These are phyloP conservation scores for Capromys pilorides DNA, from an alignment of 2,797 vertebrate species.

Conservation along the genomic window DNA sequence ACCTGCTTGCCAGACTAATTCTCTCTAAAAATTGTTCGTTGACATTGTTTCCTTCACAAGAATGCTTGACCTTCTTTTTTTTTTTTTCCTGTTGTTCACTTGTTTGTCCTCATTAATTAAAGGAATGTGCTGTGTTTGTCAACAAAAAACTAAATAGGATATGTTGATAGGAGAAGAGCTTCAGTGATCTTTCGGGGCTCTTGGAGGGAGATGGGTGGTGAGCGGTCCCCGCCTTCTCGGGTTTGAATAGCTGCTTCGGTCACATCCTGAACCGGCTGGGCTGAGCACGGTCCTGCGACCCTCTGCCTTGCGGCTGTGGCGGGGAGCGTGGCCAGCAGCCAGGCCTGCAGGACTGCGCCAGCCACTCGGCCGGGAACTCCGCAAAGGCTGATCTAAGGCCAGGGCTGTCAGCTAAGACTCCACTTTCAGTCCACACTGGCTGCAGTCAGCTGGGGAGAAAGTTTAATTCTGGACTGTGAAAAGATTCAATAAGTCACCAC, in stretches of 20 bases:
- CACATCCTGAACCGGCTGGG: constrained; percentile 58
- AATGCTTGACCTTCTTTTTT: neutral
- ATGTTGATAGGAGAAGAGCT: constrained; percentile 50
- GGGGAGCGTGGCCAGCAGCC: neutral
- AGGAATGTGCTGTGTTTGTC: constrained; percentile 65
- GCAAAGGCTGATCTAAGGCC: constrained; percentile 75
- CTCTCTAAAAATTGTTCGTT: neutral
- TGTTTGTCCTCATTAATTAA: constrained; percentile 72
- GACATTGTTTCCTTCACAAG: neutral
- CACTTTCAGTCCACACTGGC: constrained; percentile 75
- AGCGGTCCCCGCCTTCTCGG: neutral
- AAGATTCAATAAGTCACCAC: constrained; percentile 90
- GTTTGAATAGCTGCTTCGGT: constrained; percentile 58
- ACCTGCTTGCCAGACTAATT: neutral
- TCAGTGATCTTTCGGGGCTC: constrained; percentile 51
- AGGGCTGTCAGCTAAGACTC: constrained; percentile 80
- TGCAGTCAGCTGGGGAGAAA: constrained; percentile 79
- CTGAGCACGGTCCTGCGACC: neutral
- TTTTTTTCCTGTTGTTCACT: constrained; percentile 7
- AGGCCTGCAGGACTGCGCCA: constrained; percentile 4
- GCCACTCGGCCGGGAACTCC: constrained; percentile 66
- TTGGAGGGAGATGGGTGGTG: constrained; percentile 54
- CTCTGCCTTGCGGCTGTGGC: too few relatives aligned
- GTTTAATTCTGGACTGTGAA: constrained; percentile 87
- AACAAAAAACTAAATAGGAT: constrained; percentile 73